phyloP scores from a whole-genome alignment of 1,140 invertebrate species.

The Arion vulgaris region DNA sequence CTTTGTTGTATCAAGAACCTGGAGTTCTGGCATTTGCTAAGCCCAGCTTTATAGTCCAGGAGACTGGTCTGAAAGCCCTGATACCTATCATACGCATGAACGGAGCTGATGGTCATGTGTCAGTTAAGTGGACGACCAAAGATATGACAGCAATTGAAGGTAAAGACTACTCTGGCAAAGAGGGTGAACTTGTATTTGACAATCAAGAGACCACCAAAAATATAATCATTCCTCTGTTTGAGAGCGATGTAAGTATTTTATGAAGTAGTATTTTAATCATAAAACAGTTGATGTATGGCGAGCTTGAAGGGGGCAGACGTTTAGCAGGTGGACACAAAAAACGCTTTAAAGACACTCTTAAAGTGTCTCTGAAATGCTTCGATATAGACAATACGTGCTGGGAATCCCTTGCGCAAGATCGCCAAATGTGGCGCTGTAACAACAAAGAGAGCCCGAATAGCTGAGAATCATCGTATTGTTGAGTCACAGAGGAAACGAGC shows the following conservation, averaged over 20 bases:
- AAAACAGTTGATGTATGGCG: too few relatives aligned
- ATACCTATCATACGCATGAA: conserved; percentile 76
- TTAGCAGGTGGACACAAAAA: too few relatives aligned
- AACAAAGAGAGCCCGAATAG: too few relatives aligned
- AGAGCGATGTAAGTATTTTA: conserved; percentile 59
- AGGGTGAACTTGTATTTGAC: conserved; percentile 77
- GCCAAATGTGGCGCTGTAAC: too few relatives aligned
- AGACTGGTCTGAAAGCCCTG: conserved; percentile 76
- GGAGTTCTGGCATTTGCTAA: conserved; percentile 79
- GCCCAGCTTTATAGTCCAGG: conserved; percentile 78
- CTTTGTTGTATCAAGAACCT: conserved; percentile 74
- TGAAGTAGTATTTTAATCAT: too few relatives aligned
- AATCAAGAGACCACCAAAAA: conserved; percentile 76
- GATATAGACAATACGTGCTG: too few relatives aligned
- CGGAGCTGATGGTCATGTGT: conserved; percentile 78
- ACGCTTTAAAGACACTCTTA: too few relatives aligned
- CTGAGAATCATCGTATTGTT: too few relatives aligned
- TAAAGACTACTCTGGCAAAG: conserved; percentile 74
- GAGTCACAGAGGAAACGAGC: too few relatives aligned
- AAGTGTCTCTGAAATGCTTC: too few relatives aligned
- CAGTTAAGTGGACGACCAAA: conserved; percentile 77
- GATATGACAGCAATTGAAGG: conserved; percentile 78
- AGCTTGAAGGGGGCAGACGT: too few relatives aligned
- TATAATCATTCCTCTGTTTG: conserved; percentile 77
- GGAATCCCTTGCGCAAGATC: too few relatives aligned